Evolutionary conservation across 2,797 vertebrate species (phyloP).

Genomic region (Tympanoctomys barrerae): DNA sequence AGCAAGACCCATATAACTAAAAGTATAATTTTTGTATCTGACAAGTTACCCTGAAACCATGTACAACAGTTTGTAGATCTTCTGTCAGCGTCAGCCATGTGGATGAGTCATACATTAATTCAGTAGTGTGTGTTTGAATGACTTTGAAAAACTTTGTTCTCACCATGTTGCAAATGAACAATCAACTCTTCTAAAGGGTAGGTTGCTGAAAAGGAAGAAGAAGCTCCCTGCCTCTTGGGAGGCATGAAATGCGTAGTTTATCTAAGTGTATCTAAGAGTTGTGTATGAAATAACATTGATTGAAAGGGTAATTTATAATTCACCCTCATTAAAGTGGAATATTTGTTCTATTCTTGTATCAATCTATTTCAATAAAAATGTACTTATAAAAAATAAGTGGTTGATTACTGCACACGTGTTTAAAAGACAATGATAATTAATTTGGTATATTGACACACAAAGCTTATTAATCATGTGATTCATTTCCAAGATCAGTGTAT

Average conservation of each 20-base stretch:
- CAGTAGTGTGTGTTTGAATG: neutral
- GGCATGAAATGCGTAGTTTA: conserved; percentile 6
- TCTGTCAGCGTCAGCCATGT: no score
- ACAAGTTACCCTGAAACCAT: no score
- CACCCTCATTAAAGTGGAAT: neutral
- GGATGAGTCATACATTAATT: no score
- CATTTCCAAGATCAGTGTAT: neutral
- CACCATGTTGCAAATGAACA: neutral
- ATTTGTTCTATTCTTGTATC: neutral
- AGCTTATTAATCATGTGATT: conserved; percentile 35
- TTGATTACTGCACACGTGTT: neutral
- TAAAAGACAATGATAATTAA: conserved; percentile 23
- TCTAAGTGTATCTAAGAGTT: conserved; percentile 20
- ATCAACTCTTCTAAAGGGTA: neutral
- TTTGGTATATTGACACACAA: neutral
- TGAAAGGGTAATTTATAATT: conserved; percentile 44
- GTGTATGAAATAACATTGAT: neutral
- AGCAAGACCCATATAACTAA: no score
- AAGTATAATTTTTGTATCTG: no score
- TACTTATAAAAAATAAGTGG: neutral
- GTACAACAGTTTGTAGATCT: no score
- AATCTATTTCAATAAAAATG: neutral
- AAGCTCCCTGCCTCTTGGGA: neutral
- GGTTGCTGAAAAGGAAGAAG: neutral
- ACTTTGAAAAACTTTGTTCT: neutral